These are phyloP conservation scores for Vipera latastei DNA, from an alignment of 2,797 vertebrate species.

Conservation along the genomic window DNA sequence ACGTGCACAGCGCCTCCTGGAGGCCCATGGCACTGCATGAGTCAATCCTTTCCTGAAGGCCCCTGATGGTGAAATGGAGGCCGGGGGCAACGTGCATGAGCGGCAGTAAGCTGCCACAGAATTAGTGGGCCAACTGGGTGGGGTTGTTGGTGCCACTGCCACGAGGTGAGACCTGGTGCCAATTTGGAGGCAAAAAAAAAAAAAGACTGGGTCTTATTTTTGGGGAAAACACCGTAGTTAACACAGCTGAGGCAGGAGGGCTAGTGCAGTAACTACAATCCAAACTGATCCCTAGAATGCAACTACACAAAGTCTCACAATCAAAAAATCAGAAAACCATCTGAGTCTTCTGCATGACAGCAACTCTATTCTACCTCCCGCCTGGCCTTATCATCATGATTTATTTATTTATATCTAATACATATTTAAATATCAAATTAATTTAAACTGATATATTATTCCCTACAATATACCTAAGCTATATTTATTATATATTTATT, in stretches of 20 bases:
- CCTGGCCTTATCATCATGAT: not conserved
- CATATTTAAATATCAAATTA: slow-evolving; percentile 60
- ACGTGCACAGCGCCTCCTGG: too few species aligned
- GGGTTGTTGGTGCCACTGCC: too few species aligned
- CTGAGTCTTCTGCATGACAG: not conserved
- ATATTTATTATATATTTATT: not conserved
- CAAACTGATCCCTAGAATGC: not conserved
- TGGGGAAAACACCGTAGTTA: too few species aligned
- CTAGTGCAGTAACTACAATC: not conserved
- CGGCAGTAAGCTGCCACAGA: too few species aligned
- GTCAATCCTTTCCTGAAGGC: too few species aligned
- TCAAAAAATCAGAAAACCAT: not conserved
- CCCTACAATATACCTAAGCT: slow-evolving; percentile 46
- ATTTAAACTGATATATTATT: slow-evolving; percentile 47
- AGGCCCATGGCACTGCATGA: too few species aligned
- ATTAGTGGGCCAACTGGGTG: too few species aligned
- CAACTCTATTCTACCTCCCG: not conserved
- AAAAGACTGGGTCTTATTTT: too few species aligned
- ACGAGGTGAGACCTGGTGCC: too few species aligned
- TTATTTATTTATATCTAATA: slow-evolving; percentile 34
- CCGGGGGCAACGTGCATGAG: too few species aligned
- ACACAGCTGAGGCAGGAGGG: not conserved
- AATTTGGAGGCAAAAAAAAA: too few species aligned
- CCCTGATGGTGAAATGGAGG: too few species aligned
- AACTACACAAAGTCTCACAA: not conserved